Conservation (phyloP, 2,113 vertebrate genomes). For the Perognathus longimembris region DNA sequence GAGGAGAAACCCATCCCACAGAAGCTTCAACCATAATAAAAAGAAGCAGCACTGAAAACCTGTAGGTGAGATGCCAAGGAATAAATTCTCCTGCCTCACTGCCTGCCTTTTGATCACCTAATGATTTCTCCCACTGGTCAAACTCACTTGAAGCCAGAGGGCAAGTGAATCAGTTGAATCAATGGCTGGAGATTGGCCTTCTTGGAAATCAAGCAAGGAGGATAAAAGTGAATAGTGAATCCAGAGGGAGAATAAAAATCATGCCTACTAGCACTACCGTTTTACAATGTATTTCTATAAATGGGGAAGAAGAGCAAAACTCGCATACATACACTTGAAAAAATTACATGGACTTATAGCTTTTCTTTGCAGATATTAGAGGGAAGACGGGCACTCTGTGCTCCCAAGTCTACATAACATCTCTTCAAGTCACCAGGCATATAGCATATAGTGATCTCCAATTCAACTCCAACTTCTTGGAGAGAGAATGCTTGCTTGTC, state of each 20-base stretch:
- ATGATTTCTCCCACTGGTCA: not conserved
- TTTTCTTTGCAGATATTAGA: not conserved
- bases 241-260: not conserved
- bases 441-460: not conserved
- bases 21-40: not conserved
- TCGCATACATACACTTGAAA: not conserved
- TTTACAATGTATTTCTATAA: constrained; percentile 22
- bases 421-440: not conserved
- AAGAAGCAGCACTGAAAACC: not conserved
- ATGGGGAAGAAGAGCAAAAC: not conserved
- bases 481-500: not conserved
- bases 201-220: not conserved
- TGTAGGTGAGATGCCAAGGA: not conserved
- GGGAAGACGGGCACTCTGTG: not conserved
- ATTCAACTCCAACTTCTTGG: not conserved
- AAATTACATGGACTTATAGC: not conserved
- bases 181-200: not conserved
- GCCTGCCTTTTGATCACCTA: not conserved
- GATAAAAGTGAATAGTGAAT: not conserved
- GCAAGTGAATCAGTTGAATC: not conserved
- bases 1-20: not conserved
- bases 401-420: not conserved
- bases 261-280: not conserved
- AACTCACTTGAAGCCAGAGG: not conserved
- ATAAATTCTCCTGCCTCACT: not conserved